These are phyloP conservation scores for Lepidocyrtoides sp. DNA, from an alignment of 2,888 invertebrate species.

Conservation along the genomic window DNA sequence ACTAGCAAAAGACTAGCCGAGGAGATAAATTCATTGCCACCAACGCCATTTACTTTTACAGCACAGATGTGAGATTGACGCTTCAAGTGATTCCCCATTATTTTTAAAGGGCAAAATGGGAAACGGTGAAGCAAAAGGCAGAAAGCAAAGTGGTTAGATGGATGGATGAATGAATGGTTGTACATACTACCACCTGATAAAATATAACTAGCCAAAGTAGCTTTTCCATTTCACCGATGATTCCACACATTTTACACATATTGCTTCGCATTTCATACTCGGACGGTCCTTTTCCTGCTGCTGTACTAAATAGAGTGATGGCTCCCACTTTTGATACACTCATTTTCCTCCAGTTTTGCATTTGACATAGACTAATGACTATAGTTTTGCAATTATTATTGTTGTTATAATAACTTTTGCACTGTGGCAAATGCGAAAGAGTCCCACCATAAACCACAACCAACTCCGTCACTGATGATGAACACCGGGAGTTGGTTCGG, in stretches of 20 bases:
- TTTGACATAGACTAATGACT: constrained; percentile 62
- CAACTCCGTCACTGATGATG: neutral
- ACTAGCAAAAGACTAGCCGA: neutral
- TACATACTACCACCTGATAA: too few species aligned
- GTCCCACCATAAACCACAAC: neutral
- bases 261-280: too few species aligned
- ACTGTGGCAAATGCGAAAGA: too few species aligned
- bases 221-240: too few species aligned
- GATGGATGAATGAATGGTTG: too few species aligned
- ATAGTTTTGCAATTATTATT: constrained; percentile 48
- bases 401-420: constrained; percentile 1
- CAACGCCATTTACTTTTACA: neutral
- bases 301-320: too few species aligned
- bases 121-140: too few species aligned
- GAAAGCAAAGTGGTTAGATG: neutral
- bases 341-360: neutral
- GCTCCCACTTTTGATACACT: neutral
- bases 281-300: too few species aligned
- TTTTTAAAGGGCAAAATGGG: constrained; percentile 12
- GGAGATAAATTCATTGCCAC: neutral
- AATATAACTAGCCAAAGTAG: too few species aligned
- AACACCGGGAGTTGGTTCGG: neutral
- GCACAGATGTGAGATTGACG: constrained; percentile 62
- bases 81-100: constrained; percentile 52
- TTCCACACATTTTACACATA: too few species aligned